Conservation (phyloP, 2,797 vertebrate species). For the Parotocinclus haroldoi region DNA sequence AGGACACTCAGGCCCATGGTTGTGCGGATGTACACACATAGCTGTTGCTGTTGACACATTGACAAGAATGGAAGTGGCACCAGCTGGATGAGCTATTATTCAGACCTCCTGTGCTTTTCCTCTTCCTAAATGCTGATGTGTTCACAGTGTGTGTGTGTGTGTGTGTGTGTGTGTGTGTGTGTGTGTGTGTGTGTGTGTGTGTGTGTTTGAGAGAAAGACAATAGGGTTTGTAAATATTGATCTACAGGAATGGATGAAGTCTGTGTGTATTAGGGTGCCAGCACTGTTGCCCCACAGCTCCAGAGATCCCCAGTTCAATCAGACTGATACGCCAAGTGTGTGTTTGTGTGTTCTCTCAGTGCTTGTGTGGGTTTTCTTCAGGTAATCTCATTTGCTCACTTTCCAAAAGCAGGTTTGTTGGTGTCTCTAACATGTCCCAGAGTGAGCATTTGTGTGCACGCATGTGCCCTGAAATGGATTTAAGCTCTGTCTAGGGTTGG, state of each 20-base stretch:
- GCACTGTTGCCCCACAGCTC: too few relatives aligned
- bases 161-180: conserved; percentile 19
- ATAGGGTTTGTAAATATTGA: conserved; percentile 42
- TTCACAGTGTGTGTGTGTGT: conserved; percentile 15
- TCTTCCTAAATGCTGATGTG: conserved; percentile 40
- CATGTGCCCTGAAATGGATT: too few relatives aligned
- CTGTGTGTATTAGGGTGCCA: too few relatives aligned
- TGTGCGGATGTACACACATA: conserved; percentile 18
- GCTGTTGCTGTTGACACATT: conserved; percentile 35
- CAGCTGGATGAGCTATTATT: conserved; percentile 46
- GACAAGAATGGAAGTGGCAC: conserved; percentile 27
- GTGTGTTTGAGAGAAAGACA: conserved; percentile 22
- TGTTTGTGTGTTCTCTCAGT: too few relatives aligned
- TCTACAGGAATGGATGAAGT: conserved; percentile 20
- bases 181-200: not conserved
- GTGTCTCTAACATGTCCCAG: too few relatives aligned
- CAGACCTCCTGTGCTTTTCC: conserved; percentile 34
- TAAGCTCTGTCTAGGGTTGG: too few relatives aligned
- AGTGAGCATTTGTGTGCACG: too few relatives aligned
- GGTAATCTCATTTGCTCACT: too few relatives aligned
- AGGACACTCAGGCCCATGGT: conserved; percentile 17
- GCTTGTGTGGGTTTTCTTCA: too few relatives aligned
- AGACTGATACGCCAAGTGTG: too few relatives aligned
- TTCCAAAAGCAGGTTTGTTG: too few relatives aligned
- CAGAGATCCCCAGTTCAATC: too few relatives aligned